Evolutionary conservation across 2,113 vertebrate species (phyloP), one percentile per base, ranked within the genome.

Genomic region (Columba livia): DNA sequence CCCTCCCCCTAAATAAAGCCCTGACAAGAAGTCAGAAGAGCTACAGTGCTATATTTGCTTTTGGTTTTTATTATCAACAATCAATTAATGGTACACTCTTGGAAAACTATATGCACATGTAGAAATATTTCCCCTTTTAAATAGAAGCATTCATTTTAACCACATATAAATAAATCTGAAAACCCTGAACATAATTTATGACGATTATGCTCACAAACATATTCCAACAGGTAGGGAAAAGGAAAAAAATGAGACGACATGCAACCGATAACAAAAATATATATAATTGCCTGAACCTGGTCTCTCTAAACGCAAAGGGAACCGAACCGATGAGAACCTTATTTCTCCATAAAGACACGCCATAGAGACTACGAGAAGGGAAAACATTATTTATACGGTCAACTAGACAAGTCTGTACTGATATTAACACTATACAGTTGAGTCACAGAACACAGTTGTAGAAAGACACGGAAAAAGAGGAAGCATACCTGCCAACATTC

Each of bases 121-220:
- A 99, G 99, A 99, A 99, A 99, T 99, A 99, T 99, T 99, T 99
- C 99, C 98, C 99, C 99, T 99, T 99, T 99, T 99, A 99, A 99
- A 99, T 99, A 99, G 99, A 99, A 99, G 99, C 99, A 99, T 99
- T 98, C 99, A 99, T 99, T 98, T 98, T 98, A 99, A 98, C 98
- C 98, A 99, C 99, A 98, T 99, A 99, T 99, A 99, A 99, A 99
- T 99, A 99, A 99, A 98, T 98, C 98, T 98, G 98, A 98, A 98
- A 98, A 98, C 98, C 98, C 98, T 97, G 98, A 99, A 99, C 99
- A 98, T 98, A 99, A 99, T 98, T 98, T 98, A 98, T 97, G 98
- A 97, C 96, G 96, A 98, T 98, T 98, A 98, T 99, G 99, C 97
- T 99, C 98, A 99, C 99, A 98, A 98, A 99, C 96, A 98, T 98